Evolutionary conservation across 2,113 vertebrate species (phyloP).

Genomic region (Rhabdornis inornatus): DNA sequence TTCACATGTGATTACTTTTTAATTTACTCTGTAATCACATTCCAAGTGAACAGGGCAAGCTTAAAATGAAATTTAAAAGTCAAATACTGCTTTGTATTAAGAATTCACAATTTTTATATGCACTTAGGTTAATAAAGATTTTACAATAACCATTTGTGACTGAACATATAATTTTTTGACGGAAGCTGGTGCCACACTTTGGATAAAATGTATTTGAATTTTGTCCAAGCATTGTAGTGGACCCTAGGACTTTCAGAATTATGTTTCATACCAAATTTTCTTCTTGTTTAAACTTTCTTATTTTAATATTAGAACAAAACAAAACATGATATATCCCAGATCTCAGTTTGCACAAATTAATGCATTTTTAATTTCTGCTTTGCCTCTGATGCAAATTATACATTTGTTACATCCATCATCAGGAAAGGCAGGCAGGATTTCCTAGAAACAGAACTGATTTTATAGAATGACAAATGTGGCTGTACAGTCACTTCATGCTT

Average conservation of each 20-base stretch:
- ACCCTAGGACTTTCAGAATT: conserved; percentile 50
- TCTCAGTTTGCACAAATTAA: conserved; percentile 50
- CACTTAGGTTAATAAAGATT: conserved; percentile 84
- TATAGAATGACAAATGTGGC: not conserved
- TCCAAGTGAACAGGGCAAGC: conserved; percentile 83
- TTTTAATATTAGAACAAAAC: conserved; percentile 49
- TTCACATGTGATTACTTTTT: conserved; percentile 88
- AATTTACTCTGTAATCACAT: conserved; percentile 91
- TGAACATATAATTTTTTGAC: conserved; percentile 73
- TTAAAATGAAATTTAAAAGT: conserved; percentile 94
- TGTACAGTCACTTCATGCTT: not conserved
- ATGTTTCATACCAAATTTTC: conserved; percentile 28
- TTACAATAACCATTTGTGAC: conserved; percentile 81
- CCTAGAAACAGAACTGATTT: not conserved
- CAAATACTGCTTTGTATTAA: conserved; percentile 85
- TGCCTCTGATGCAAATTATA: conserved; percentile 15
- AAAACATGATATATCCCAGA: conserved; percentile 17
- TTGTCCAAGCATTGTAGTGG: conserved; percentile 44
- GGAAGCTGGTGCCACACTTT: conserved; percentile 60
- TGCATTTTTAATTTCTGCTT: conserved; percentile 68
- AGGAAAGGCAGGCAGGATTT: conserved; percentile 35
- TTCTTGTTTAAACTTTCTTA: conserved; percentile 49
- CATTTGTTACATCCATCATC: conserved; percentile 56
- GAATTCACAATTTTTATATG: conserved; percentile 83
- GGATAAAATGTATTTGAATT: conserved; percentile 62